These are phyloP conservation scores for Turritopsis rubra DNA, from an alignment of 30 jellyfish, hydroid and myxozoan species.

Conservation along the genomic window DNA sequence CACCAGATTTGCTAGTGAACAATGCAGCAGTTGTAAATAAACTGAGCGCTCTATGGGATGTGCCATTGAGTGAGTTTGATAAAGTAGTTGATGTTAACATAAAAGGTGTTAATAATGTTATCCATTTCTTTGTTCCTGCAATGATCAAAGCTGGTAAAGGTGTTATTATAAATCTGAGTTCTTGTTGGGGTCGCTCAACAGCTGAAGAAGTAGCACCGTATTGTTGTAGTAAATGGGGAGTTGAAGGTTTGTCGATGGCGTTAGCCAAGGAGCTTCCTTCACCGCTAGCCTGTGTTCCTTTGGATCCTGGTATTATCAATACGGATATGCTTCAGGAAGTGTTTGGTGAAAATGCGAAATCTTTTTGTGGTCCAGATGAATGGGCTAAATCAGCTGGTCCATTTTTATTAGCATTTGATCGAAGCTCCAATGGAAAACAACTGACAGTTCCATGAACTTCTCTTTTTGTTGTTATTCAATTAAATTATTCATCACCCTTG, in stretches of 20 bases:
- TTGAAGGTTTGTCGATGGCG: slow-evolving; percentile 67
- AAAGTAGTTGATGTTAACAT: slow-evolving; percentile 60
- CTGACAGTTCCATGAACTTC: slow-evolving; percentile 30
- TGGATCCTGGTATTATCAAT: slow-evolving; percentile 69
- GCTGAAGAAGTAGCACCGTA: slow-evolving; percentile 66
- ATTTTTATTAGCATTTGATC: slow-evolving; percentile 34
- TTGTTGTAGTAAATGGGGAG: slow-evolving; percentile 83
- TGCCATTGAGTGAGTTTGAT: slow-evolving; percentile 45
- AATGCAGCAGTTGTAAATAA: slow-evolving; percentile 50
- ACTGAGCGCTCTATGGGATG: slow-evolving; percentile 43
- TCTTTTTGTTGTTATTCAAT: too few relatives aligned
- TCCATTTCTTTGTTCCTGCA: slow-evolving; percentile 55
- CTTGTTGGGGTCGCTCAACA: slow-evolving; percentile 74
- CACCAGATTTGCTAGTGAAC: slow-evolving; percentile 58
- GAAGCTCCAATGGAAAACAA: slow-evolving; percentile 59
- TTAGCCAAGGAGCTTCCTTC: slow-evolving; percentile 76
- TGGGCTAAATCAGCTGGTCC: slow-evolving; percentile 72
- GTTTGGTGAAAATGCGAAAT: slow-evolving; percentile 49
- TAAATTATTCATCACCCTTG: too few relatives aligned
- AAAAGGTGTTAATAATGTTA: slow-evolving; percentile 58
- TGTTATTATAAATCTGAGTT: slow-evolving; percentile 54
- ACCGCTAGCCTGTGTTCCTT: slow-evolving; percentile 69
- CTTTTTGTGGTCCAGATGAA: slow-evolving; percentile 35
- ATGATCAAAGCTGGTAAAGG: slow-evolving; percentile 67
- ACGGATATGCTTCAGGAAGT: slow-evolving; percentile 55